These are phyloP conservation scores for Drosophila bifasciata DNA, from an alignment of 1,140 invertebrate species.

Conservation along the genomic window DNA sequence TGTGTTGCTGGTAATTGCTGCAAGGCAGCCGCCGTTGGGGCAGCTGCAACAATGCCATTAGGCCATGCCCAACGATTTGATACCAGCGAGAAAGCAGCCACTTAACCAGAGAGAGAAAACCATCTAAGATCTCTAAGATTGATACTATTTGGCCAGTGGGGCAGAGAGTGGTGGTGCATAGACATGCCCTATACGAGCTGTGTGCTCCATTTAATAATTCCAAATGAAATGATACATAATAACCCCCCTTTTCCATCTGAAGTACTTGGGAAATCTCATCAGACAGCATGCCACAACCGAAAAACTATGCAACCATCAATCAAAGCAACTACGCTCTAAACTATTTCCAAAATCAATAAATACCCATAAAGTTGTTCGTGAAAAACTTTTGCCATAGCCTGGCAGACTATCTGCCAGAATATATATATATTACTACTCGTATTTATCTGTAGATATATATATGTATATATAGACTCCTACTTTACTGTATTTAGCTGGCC, in stretches of 20 bases:
- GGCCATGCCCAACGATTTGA: slow-evolving; percentile 23
- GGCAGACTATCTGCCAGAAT: slow-evolving; percentile 25
- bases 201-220: no score
- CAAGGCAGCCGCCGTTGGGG: slow-evolving; percentile 15
- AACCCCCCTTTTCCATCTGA: slow-evolving; percentile 15
- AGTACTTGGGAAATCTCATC: slow-evolving; percentile 11
- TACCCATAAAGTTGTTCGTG: slow-evolving; percentile 68
- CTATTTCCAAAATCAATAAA: slow-evolving; percentile 79
- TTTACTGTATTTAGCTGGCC: background rate
- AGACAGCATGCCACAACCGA: slow-evolving; percentile 25
- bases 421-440: slow-evolving; percentile 16
- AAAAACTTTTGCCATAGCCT: slow-evolving; percentile 49
- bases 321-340: slow-evolving; percentile 59
- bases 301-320: slow-evolving; percentile 59
- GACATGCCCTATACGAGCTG: no score
- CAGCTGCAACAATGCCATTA: slow-evolving; percentile 47
- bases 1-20: slow-evolving; percentile 72
- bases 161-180: no score
- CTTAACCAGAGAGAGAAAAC: slow-evolving; percentile 24
- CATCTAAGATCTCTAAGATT: slow-evolving; percentile 4
- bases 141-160: no score
- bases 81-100: slow-evolving; percentile 43
- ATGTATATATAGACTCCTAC: slow-evolving; percentile 1
- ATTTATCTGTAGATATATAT: slow-evolving; percentile 40
- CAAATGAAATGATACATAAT: background rate